A percentile compares a stretch with the other conserved stretches of the same genome.
Evolutionary conservation across 92 coral and sea anemone species (phyloP).

Genomic region (Actinernus sp.): DNA sequence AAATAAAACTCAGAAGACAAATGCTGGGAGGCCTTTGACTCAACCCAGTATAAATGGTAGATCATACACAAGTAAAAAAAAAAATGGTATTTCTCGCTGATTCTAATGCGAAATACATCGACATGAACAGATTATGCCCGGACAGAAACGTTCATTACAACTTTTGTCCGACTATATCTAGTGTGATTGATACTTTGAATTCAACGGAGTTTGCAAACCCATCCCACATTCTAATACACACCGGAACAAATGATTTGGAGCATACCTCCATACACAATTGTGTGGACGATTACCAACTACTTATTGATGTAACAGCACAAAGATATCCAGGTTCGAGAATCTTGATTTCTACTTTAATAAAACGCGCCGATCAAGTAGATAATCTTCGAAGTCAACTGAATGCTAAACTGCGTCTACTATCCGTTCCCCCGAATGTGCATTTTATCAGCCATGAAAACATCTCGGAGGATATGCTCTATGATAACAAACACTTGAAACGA

Average conservation of each 20-base stretch:
- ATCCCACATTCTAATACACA: conserved; percentile 13
- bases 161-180: conserved; percentile 9
- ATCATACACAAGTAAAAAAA: background rate
- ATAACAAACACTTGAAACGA: no score
- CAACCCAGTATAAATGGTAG: no score
- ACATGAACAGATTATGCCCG: conserved; percentile 3
- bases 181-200: conserved; percentile 1
- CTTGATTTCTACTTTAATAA: conserved; percentile 19
- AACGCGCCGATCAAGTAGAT: conserved; percentile 7
- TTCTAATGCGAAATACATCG: conserved; percentile 42
- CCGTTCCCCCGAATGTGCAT: no score
- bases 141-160: background rate
- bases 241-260: conserved; percentile 36
- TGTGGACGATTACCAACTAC: background rate
- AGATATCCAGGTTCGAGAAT: conserved; percentile 24
- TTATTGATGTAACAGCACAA: conserved; percentile 17
- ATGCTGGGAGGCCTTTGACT: no score
- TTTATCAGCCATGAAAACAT: no score
- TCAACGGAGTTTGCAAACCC: conserved; percentile 4
- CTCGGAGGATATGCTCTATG: no score
- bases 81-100: conserved; percentile 15
- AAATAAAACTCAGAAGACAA: no score
- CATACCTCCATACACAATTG: conserved; percentile 7
- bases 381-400: conserved; percentile 2
- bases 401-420: background rate